phyloP scores from a whole-genome alignment of 2,113 vertebrate species.

The Alexandromys fortis region DNA sequence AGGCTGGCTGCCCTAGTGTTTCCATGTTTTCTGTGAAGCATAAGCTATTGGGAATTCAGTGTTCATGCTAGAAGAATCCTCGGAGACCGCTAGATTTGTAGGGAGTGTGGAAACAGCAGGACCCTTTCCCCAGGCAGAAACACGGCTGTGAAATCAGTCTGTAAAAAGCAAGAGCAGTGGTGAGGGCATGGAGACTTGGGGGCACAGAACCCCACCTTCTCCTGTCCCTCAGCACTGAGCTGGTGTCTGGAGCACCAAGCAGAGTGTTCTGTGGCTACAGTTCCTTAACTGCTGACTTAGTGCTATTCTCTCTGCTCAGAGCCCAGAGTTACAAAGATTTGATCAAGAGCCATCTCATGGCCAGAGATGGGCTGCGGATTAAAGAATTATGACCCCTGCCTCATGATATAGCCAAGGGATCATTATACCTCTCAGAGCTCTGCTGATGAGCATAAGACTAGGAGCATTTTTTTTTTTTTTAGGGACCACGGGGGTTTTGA shows the following conservation, averaged over 20 bases:
- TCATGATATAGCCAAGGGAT: background rate
- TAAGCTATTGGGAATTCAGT: background rate
- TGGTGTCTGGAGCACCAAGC: background rate
- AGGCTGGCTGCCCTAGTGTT: background rate
- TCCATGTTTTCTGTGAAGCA: background rate
- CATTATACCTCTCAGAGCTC: background rate
- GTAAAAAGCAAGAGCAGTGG: background rate
- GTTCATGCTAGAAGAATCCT: background rate
- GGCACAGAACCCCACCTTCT: background rate
- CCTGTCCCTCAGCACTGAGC: background rate
- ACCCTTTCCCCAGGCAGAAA: background rate
- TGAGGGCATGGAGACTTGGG: fast-evolving
- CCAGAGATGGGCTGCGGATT: background rate
- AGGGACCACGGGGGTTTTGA: background rate
- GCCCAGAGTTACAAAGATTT: background rate
- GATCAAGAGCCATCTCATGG: background rate
- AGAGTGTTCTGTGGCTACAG: background rate
- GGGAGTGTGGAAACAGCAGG: background rate
- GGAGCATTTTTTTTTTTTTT: background rate
- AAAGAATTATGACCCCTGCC: background rate
- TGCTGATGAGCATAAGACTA: background rate
- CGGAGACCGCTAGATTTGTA: background rate
- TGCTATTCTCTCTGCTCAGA: background rate
- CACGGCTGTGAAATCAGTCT: background rate
- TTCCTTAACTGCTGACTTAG: background rate